Evolutionary conservation across 2,888 invertebrate species (phyloP).

Genomic region (Drosophila falleni): DNA sequence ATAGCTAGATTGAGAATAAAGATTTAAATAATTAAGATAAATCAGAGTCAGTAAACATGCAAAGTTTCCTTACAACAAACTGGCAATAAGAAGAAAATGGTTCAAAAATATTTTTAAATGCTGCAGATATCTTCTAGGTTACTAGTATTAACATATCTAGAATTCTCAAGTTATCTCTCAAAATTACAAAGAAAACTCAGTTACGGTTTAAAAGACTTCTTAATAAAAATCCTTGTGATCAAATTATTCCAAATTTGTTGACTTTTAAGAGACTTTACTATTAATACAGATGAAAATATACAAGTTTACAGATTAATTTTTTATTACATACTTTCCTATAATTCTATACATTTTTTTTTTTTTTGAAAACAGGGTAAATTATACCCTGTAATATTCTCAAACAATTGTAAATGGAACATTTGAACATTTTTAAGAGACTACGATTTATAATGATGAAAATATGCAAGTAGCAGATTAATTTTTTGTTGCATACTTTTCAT

Average conservation of each 20-base stretch:
- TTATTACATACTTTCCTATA: neutral
- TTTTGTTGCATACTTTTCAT: neutral
- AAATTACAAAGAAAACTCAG: neutral
- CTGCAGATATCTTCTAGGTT: too few species aligned
- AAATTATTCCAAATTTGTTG: neutral
- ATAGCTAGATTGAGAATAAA: neutral
- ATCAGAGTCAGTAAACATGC: too few species aligned
- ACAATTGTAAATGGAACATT: conserved; percentile 12
- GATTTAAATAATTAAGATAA: too few species aligned
- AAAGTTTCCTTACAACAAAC: too few species aligned
- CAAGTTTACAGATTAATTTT: neutral
- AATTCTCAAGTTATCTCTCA: too few species aligned
- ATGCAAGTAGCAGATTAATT: neutral
- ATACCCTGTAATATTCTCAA: conserved; percentile 13
- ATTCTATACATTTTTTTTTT: neutral
- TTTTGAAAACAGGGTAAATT: neutral
- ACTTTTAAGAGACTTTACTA: neutral
- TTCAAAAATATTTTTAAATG: too few species aligned
- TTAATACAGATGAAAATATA: neutral
- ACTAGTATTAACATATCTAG: too few species aligned
- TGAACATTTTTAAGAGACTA: neutral
- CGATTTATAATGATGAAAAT: neutral
- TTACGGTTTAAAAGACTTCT: too few species aligned
- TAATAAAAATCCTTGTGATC: too few species aligned
- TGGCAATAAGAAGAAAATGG: too few species aligned